Evolutionary conservation across 2,888 invertebrate genomes (phyloP).

Genomic region (Andrena chrysosceles): DNA sequence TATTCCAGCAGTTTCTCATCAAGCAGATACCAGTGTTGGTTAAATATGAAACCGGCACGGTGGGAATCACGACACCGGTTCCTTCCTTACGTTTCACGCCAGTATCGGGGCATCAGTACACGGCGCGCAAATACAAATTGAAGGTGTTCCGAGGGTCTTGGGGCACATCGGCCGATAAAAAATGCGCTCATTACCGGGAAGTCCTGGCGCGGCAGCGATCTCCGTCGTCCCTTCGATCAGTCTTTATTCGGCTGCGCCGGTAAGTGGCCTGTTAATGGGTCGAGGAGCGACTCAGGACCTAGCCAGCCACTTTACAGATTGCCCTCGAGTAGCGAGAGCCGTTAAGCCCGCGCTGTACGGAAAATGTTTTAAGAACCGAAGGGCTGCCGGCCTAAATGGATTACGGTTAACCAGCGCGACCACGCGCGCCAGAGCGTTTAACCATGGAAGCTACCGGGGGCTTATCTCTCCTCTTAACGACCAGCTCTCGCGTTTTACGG

Average conservation of each 20-base stretch:
- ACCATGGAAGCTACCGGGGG: constrained; percentile 49
- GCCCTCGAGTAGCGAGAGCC: constrained; percentile 70
- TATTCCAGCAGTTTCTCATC: no score
- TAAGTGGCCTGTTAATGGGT: constrained; percentile 71
- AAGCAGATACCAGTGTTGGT: not conserved
- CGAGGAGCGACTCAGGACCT: constrained; percentile 59
- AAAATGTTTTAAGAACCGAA: constrained; percentile 72
- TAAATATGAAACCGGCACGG: constrained; percentile 15
- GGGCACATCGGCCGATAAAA: constrained; percentile 49
- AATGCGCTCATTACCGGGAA: constrained; percentile 55
- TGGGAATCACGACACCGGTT: not conserved
- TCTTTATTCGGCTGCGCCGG: constrained; percentile 63
- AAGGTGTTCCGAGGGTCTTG: constrained; percentile 23
- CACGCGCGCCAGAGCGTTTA: constrained; percentile 60
- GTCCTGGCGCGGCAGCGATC: constrained; percentile 39
- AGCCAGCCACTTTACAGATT: constrained; percentile 72
- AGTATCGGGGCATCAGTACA: constrained; percentile 13
- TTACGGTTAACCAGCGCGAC: constrained; percentile 58
- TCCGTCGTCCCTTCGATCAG: constrained; percentile 61
- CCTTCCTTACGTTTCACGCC: not conserved
- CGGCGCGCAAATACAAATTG: constrained; percentile 55
- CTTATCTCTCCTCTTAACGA: constrained; percentile 63
- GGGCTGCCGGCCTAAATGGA: constrained; percentile 70
- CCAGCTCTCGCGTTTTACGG: constrained; percentile 62
- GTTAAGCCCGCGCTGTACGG: constrained; percentile 68